Conservation (phyloP, 2,888 invertebrate species). For the Tetranychus truncatus region DNA sequence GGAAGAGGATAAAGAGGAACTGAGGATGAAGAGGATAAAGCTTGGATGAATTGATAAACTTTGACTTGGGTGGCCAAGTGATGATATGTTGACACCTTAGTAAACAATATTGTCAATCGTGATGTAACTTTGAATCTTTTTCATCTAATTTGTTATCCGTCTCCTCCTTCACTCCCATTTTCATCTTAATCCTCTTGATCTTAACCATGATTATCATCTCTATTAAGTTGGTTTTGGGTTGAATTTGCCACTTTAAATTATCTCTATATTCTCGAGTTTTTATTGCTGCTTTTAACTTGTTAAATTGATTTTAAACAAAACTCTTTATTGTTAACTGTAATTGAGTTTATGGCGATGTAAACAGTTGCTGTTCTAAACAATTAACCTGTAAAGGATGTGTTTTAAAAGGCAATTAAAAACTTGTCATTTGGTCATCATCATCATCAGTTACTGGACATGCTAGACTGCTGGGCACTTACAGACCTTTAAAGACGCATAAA, state of each 20-base stretch:
- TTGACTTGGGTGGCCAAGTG: background rate
- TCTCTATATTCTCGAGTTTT: background rate
- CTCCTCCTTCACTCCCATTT: background rate
- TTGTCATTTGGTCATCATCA: background rate
- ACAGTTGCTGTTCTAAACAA: background rate
- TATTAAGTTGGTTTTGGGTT: no score
- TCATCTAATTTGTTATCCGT: background rate
- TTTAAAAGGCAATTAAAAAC: background rate
- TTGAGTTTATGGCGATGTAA: background rate
- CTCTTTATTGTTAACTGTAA: background rate
- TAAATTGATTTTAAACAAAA: background rate
- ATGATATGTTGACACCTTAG: constrained; percentile 3
- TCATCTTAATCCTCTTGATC: background rate
- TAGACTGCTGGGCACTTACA: background rate
- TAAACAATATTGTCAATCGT: constrained; percentile 5
- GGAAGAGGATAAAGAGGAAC: background rate
- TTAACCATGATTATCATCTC: no score
- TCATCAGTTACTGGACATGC: background rate
- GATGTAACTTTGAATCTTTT: background rate
- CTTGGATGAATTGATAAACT: background rate
- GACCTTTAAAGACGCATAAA: background rate
- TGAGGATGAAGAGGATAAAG: background rate
- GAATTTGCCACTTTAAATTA: background rate
- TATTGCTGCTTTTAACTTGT: no score
- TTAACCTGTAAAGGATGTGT: background rate